Evolutionary conservation across 2,888 invertebrate genomes (phyloP).

Genomic region (Protonemura montana): DNA sequence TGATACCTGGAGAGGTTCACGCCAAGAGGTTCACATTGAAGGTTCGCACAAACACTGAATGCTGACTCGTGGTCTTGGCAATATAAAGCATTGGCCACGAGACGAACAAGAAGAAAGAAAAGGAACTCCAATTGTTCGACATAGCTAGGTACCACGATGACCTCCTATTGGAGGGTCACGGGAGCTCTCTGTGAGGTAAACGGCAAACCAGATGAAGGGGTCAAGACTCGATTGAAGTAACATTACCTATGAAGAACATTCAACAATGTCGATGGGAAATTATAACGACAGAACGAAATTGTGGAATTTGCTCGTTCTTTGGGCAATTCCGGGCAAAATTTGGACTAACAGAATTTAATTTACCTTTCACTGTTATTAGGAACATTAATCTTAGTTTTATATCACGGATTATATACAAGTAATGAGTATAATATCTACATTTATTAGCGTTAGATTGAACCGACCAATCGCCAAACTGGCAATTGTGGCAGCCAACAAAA

Average conservation of each 20-base stretch:
- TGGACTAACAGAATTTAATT: no score
- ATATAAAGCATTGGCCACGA: neutral
- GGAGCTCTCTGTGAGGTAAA: neutral
- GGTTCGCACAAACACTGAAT: no score
- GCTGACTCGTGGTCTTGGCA: no score
- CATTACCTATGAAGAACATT: neutral
- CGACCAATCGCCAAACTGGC: neutral
- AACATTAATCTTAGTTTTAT: constrained; percentile 3
- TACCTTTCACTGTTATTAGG: neutral
- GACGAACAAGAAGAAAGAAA: neutral
- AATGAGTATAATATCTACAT: neutral
- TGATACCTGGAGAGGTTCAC: neutral
- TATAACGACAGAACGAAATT: neutral
- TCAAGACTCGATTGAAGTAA: neutral
- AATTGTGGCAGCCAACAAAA: no score
- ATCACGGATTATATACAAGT: constrained; percentile 1
- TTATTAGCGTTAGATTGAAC: neutral
- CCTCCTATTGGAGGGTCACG: no score
- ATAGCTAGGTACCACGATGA: no score
- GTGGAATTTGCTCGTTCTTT: neutral
- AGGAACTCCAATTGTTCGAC: no score
- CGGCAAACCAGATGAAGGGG: neutral
- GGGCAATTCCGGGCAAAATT: no score
- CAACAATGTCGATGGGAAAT: neutral
- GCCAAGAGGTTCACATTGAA: no score